Conservation (phyloP, 2,888 invertebrate species). For the Ptychoptera albimana region DNA sequence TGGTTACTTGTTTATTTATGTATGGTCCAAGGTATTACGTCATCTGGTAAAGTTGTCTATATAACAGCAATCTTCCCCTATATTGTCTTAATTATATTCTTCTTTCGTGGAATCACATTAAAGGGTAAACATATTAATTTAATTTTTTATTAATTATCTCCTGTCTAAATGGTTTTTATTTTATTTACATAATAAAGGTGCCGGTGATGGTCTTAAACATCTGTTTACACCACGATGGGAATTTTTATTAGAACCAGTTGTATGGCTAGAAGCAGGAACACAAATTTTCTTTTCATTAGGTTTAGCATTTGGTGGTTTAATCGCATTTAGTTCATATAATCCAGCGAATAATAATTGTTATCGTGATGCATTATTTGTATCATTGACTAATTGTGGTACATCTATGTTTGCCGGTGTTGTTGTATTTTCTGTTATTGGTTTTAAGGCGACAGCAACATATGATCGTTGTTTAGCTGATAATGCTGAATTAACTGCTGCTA, state of each 20-base stretch:
- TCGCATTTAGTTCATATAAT: conserved; percentile 88
- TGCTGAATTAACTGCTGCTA: conserved; percentile 36
- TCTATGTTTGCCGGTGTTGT: conserved; percentile 95
- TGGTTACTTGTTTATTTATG: conserved; percentile 93
- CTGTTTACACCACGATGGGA: conserved; percentile 89
- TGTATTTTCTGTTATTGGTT: conserved; percentile 89
- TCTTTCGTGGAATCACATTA: conserved; percentile 82
- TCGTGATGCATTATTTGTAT: conserved; percentile 83
- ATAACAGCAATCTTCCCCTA: conserved; percentile 95
- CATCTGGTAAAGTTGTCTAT: conserved; percentile 91
- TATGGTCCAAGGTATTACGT: conserved; percentile 95
- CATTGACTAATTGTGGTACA: conserved; percentile 83
- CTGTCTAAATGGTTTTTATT: not conserved
- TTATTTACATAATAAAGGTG: conserved; percentile 15
- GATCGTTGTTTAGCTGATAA: conserved; percentile 26
- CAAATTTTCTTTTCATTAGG: conserved; percentile 96
- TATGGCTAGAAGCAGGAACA: conserved; percentile 95
- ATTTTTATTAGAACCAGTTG: conserved; percentile 79
- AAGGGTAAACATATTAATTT: conserved; percentile 49
- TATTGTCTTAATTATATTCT: conserved; percentile 86
- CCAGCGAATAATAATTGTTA: conserved; percentile 94
- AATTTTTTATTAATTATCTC: not conserved
- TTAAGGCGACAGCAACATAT: conserved; percentile 43
- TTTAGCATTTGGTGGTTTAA: conserved; percentile 87
- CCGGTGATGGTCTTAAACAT: conserved; percentile 65